Base-by-base conservation (phyloP, 1,140 invertebrate genomes). In the Drosophila sucinea region DNA sequence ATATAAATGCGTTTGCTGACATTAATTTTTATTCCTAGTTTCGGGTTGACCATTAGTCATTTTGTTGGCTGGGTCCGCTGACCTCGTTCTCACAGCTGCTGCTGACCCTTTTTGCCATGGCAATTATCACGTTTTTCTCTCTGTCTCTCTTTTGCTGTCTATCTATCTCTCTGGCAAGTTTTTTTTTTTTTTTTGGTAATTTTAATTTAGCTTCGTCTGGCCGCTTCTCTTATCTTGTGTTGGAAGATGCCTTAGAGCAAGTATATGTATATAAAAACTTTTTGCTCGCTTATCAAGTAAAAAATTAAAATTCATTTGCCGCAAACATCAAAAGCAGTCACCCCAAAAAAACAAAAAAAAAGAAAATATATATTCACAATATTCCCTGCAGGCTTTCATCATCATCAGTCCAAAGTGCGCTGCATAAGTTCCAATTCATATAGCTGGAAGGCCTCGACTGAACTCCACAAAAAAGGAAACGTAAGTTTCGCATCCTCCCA, bases 11-110 rank as follows among this genome's bases (percentile, higher is more conserved):
- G 56, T 51, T 70, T 32, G 30, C 60, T 55, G 35, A 40, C 70
- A 57, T 56, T 69, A 32, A 72, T 81, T 63, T 70, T 54, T 51
- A 44, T 23, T 61, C 63, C 57, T 32, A 56, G 58, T 58, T 41
- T 73, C 64, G 58, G 75, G 67, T 70, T 83, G 84, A 77, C 80
- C 81, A 87, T 89, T 89, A 84, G 69, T 87, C 84, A 87, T 84
- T 83, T 70, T 77, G 70, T 67, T 57, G 61, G 40, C 70, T 65
- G 60, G 63, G 51, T 60, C 65, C 61, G 30, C 44, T 58, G 29
- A 64, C 41, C n/a, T 33, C 54, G 44, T 44, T n/a, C 35, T 41
- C 70, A 62, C 77, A 76, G 79, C 62, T 79, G 82, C 44, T 51
- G 82, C 67, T 77, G 83, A 83, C 79, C 83, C 83, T 87, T 79